phyloP scores from a whole-genome alignment of 2,797 vertebrate genomes.

The Pyrocephalus nanus region DNA sequence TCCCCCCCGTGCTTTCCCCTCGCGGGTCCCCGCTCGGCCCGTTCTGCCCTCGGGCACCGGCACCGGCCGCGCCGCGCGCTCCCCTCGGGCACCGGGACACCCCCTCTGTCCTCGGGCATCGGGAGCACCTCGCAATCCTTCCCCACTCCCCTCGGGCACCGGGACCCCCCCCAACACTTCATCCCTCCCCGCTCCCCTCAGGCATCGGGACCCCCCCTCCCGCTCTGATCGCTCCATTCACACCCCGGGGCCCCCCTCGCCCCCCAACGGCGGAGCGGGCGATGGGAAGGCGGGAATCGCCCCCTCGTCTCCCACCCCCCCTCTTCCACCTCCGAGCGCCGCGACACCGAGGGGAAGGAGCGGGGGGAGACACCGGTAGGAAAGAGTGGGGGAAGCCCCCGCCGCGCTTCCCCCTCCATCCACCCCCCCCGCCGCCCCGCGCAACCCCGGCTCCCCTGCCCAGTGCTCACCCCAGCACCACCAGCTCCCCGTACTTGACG shows the following conservation, averaged over 20 bases:
- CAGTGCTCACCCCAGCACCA: constrained; percentile 94
- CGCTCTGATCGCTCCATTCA: too few relatives aligned
- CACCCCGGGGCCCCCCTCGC: background rate
- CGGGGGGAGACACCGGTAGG: too few relatives aligned
- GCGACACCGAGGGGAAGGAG: too few relatives aligned
- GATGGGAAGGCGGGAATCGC: background rate
- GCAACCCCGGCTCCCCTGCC: background rate
- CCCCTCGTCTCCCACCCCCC: background rate
- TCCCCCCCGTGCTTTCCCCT: too few relatives aligned
- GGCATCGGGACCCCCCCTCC: background rate
- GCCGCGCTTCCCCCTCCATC: background rate
- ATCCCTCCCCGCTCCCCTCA: too few relatives aligned
- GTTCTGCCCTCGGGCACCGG: background rate
- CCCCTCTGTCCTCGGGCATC: too few relatives aligned
- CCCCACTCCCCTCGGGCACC: background rate
- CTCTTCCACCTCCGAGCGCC: background rate
- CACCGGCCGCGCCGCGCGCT: background rate
- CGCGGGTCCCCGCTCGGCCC: background rate
- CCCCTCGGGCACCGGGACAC: background rate
- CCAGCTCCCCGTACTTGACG: constrained; percentile 94
- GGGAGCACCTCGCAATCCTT: background rate
- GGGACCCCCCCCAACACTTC: too few relatives aligned
- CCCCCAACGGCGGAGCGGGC: background rate
- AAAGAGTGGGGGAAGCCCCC: too few relatives aligned
- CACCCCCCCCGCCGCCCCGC: background rate